Evolutionary conservation across 1,140 invertebrate species (phyloP).

Genomic region (Helicoverpa armigera): DNA sequence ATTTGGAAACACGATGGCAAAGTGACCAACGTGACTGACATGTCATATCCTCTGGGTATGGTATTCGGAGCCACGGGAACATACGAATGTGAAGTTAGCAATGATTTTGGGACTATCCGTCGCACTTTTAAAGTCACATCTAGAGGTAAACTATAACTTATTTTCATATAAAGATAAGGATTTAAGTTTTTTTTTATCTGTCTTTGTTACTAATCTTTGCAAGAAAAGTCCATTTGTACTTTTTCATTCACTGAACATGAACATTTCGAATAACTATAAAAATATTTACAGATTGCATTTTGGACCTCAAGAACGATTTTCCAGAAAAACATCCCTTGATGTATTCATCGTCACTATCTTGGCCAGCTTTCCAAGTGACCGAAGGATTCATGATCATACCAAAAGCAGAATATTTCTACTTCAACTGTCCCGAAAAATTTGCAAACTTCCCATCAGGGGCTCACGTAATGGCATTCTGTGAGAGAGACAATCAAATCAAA

Average conservation of each 20-base stretch:
- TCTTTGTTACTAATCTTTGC: no score
- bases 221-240: no score
- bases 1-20: constrained; percentile 59
- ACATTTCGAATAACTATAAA: not conserved
- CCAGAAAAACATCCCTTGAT: constrained; percentile 50
- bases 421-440: constrained; percentile 57
- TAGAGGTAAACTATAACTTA: constrained; percentile 50
- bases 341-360: constrained; percentile 3
- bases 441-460: constrained; percentile 38
- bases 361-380: constrained; percentile 33
- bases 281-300: constrained; percentile 56
- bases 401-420: constrained; percentile 45
- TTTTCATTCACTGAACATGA: no score
- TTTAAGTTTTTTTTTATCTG: no score
- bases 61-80: constrained; percentile 53
- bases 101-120: constrained; percentile 61
- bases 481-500: constrained; percentile 61
- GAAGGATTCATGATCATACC: constrained; percentile 53
- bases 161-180: no score
- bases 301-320: constrained; percentile 39
- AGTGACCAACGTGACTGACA: constrained; percentile 43
- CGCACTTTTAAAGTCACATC: constrained; percentile 58
- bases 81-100: constrained; percentile 64
- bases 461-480: constrained; percentile 59
- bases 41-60: constrained; percentile 53